Evolutionary conservation across 2,888 invertebrate species (phyloP), one percentile per base, ranked within the genome.

Genomic region (Stenodera caucasica): DNA sequence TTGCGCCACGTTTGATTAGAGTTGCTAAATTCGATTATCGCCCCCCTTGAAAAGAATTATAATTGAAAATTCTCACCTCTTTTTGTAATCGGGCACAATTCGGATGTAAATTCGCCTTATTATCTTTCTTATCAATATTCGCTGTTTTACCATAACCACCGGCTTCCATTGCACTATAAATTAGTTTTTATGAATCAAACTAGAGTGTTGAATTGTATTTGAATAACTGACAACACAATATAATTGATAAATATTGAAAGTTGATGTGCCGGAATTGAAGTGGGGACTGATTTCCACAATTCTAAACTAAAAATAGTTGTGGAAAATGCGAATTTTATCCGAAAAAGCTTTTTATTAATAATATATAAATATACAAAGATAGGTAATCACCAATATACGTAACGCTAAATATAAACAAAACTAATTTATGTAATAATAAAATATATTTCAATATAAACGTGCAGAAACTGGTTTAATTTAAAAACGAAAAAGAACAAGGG

Each of bases 21-120:
- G 2, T 40, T 40, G 40, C 18, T 21, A 40, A 40, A 18, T 40
- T 18, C 1, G 40, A 40, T 14, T 11, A 2, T 9, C 40, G 18
- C 21, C 40, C 18, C 2, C 4, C 18, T 18, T 18, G 11, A 7
- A 32, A 32, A 32, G 2, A 32, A 32, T 32, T 11, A 54, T 33
- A 62, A 56, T 52, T 37, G 26, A 11, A 45, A 5, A 14, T 33
- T 35, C 73, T 66, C 66, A 77, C 77, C 74, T 77, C 73, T 58
- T 72, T 75, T 51, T 71, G 72, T 52, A 77, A 59, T 64, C 73
- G 73, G 14, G 70, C 67, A 58, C 76, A 69, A 60, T 77, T 75
- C 23, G 70, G 62, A 55, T 74, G 74, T 37, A 40, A 9, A 11
- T 18, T 15, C 8, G 9, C 18, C 15, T 15, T 37, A 37, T 15